Evolutionary conservation across 1,140 invertebrate genomes (phyloP).

Genomic region (Drosophila oshimai): DNA sequence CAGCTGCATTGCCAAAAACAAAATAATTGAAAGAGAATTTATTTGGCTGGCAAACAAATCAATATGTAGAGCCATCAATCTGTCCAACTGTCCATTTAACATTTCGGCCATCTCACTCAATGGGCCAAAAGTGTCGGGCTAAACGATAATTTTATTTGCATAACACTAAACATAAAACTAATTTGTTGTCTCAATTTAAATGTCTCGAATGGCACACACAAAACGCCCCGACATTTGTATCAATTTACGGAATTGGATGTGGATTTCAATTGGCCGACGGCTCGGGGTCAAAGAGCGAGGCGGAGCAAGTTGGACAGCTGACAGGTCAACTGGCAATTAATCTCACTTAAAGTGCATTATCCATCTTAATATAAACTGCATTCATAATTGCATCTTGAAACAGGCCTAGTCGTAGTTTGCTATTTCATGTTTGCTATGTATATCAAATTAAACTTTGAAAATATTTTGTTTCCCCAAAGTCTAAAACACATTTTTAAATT

Average conservation of each 20-base stretch:
- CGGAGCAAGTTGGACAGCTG: background rate
- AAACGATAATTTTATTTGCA: constrained; percentile 66
- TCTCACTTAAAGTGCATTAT: constrained; percentile 29
- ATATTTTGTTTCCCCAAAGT: no score
- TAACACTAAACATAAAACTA: constrained; percentile 58
- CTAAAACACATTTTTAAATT: no score
- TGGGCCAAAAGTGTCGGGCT: constrained; percentile 34
- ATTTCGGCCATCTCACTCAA: constrained; percentile 39
- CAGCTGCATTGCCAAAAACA: constrained; percentile 33
- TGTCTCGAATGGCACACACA: constrained; percentile 4
- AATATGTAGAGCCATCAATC: constrained; percentile 55
- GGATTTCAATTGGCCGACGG: background rate
- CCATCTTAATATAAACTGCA: constrained; percentile 8
- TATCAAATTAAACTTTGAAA: no score
- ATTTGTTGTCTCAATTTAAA: constrained; percentile 49
- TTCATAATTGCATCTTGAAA: background rate
- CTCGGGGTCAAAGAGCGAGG: background rate
- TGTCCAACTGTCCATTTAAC: constrained; percentile 31
- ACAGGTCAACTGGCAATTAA: constrained; percentile 24
- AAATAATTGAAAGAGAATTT: constrained; percentile 47
- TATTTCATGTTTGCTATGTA: background rate
- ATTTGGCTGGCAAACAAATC: constrained; percentile 60
- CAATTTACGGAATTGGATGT: constrained; percentile 5
- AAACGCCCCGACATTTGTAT: background rate
- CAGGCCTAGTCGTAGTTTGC: no score